Evolutionary conservation across 2,113 vertebrate genomes (phyloP), one percentile per base, ranked within the genome.

Genomic region (Rhineura floridana): DNA sequence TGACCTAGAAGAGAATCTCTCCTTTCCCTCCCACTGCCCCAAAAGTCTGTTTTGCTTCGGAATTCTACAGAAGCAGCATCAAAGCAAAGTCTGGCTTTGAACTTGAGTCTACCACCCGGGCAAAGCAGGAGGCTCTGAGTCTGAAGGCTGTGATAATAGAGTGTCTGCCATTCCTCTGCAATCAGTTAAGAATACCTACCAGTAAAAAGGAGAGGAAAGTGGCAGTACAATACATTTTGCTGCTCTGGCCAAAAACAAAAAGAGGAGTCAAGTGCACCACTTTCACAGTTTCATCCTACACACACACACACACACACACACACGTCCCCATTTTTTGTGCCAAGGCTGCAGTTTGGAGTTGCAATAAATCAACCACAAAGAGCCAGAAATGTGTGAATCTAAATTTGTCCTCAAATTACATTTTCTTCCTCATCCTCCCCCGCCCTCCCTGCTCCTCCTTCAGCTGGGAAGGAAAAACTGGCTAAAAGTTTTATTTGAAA

Each of bases 341-440:
- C 82, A 55, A 0, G 10, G 44, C 90, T 90, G 93, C 93, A 86
- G 0, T 73, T 48, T 82, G 86, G 46, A 81, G 19, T 0, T 6
- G 9, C 8, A 88, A 89, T 92, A 91, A 86, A 93, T 94, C 89
- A 92, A 75, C 10, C 13, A 3, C 42, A 0, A 87, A 92, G 28
- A 63, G 67, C 4, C 10, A 12, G 83, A 81, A 23, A 77, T 76
- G 0, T 65, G 42, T 52, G 36, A 77, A 65, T 36, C 86, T 12
- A 10, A 28, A 33, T 67, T 90, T 55, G 13, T 84, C 9, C 65
- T 85, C 44, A 30, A 90, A 77, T 36, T 88, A 72, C 63, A 1
- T 0, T 36, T n/a, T 76, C 42, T 65, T n/a, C 46, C 42, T n/a
- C 55, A 70, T 62, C 28, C 9, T 2, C 72, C 46, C 42, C 25